These are phyloP conservation scores for Phylloscopus whistleri DNA, from an alignment of 2,113 vertebrate species.

Conservation along the genomic window DNA sequence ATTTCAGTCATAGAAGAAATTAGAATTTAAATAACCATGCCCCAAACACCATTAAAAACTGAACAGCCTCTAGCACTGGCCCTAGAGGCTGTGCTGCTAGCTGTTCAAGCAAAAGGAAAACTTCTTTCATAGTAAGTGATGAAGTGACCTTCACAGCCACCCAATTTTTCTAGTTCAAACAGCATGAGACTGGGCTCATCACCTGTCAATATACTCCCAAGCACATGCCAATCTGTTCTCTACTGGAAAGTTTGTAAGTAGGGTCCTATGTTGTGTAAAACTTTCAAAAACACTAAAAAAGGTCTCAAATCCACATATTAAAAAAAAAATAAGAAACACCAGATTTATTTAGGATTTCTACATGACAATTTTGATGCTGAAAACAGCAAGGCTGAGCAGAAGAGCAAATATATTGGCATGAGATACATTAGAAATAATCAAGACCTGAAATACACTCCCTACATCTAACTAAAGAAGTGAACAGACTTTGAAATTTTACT, in stretches of 20 bases:
- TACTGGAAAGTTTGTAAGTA: not conserved
- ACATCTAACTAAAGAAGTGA: not conserved
- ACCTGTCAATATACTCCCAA: not conserved
- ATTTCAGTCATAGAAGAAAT: not conserved
- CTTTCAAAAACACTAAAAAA: not conserved
- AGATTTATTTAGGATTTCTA: not conserved
- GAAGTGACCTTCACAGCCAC: not conserved
- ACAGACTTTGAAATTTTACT: not conserved
- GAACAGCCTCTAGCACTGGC: not conserved
- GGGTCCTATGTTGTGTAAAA: not conserved
- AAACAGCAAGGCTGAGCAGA: not conserved
- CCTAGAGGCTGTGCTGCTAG: not conserved
- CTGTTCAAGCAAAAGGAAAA: not conserved
- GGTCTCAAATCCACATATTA: not conserved
- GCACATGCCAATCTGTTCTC: rapidly evolving
- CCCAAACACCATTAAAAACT: not conserved
- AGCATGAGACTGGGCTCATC: rapidly evolving
- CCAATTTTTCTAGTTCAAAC: not conserved
- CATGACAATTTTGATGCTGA: not conserved
- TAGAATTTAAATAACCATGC: not conserved
- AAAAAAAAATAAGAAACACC: not conserved
- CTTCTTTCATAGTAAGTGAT: not conserved
- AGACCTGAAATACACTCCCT: not conserved
- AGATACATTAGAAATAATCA: not conserved
- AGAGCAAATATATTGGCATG: not conserved